Conservation (phyloP, 2,113 vertebrate species). For the Macquaria australasica region DNA sequence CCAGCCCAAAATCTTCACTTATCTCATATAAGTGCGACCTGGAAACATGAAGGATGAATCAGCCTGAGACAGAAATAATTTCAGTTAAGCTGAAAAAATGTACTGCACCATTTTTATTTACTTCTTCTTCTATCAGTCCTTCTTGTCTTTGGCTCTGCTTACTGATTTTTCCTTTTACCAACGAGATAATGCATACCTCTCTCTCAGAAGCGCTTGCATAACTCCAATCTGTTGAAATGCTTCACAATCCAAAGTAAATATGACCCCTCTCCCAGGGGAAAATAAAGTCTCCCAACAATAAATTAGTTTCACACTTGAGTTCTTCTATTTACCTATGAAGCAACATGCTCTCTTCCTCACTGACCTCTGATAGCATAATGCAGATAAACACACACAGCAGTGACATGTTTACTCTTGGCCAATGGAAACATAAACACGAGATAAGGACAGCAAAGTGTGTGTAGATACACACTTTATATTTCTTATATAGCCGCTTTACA, state of each 20-base stretch:
- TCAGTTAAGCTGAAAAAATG: too few relatives aligned
- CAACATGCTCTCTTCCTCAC: conserved; percentile 2
- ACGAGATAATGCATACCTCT: neutral
- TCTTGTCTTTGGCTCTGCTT: neutral
- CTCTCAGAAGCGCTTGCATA: neutral
- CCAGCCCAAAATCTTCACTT: neutral
- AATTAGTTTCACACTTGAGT: neutral
- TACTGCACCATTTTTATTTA: too few relatives aligned
- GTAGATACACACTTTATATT: neutral
- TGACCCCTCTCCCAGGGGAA: neutral
- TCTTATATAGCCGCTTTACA: too few relatives aligned
- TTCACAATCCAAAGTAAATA: conserved; percentile 9
- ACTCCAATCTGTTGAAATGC: neutral
- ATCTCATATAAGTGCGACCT: neutral
- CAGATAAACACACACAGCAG: conserved; percentile 23
- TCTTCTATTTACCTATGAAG: conserved; percentile 5
- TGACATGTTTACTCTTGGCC: neutral
- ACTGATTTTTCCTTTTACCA: neutral
- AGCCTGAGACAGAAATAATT: neutral
- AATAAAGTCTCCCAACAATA: neutral
- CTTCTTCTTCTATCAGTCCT: neutral
- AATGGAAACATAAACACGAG: conserved; percentile 8
- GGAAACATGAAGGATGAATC: neutral
- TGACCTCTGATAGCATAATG: conserved; percentile 1
- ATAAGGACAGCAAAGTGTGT: neutral